Conservation (phyloP, 2,888 invertebrate genomes). For the Embidobia sp. region DNA sequence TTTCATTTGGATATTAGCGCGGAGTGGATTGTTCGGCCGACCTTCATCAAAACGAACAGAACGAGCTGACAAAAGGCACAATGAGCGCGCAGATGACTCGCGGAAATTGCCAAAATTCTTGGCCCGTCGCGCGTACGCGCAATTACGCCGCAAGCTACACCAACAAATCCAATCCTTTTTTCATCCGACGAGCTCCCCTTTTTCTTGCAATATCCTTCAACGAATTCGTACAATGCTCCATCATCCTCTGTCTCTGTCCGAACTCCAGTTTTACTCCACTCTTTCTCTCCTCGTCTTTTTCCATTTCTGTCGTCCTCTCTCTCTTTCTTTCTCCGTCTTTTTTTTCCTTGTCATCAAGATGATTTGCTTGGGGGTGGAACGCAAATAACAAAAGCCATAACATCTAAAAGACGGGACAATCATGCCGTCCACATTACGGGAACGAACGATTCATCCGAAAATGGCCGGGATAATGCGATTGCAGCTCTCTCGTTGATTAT, state of each 20-base stretch:
- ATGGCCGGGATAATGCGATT: background rate
- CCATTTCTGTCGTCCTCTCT: no score
- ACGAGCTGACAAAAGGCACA: no score
- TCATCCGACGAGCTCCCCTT: slow-evolving; percentile 59
- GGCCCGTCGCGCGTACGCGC: slow-evolving; percentile 40
- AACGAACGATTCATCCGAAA: slow-evolving; percentile 21
- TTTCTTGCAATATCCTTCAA: slow-evolving; percentile 61
- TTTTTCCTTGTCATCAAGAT: slow-evolving; percentile 32
- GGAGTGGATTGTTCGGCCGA: slow-evolving; percentile 23
- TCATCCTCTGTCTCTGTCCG: slow-evolving; percentile 14
- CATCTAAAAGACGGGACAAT: no score
- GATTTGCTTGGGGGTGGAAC: slow-evolving; percentile 39
- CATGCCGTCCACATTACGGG: no score
- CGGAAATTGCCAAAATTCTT: slow-evolving; percentile 45
- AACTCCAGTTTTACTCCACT: no score
- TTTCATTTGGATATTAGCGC: slow-evolving; percentile 26
- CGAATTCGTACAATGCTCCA: slow-evolving; percentile 51
- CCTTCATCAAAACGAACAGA: slow-evolving; percentile 32
- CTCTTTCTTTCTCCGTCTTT: no score
- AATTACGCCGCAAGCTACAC: slow-evolving; percentile 50
- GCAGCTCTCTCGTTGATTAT: background rate
- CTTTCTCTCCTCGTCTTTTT: no score
- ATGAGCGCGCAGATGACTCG: no score
- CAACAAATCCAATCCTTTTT: slow-evolving; percentile 62
- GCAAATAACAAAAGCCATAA: no score